A percentile compares a stretch with the other conserved stretches of the same genome.
These are phyloP conservation scores for Uria aalge DNA, from an alignment of 2,113 vertebrate genomes.

Conservation along the genomic window DNA sequence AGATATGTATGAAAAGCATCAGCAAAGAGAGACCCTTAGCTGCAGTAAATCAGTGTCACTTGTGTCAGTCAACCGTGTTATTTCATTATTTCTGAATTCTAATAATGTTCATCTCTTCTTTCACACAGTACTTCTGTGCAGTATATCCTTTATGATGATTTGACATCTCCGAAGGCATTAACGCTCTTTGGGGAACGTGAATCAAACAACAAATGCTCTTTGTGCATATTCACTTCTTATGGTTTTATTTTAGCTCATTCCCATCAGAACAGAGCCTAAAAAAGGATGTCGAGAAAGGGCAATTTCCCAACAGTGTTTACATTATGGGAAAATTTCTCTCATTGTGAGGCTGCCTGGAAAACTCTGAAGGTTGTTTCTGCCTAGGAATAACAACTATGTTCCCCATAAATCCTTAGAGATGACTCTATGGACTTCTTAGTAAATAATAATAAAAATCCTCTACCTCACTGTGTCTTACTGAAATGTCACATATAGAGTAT, in stretches of 20 bases:
- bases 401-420: neutral
- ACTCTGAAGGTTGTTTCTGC: slow-evolving; percentile 2
- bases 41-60: neutral
- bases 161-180: neutral
- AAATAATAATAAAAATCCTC: neutral
- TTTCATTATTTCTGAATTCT: slow-evolving; percentile 23
- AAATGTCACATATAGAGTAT: neutral
- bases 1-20: neutral
- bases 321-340: neutral
- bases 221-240: neutral
- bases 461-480: neutral
- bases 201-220: neutral
- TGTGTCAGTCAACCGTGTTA: neutral
- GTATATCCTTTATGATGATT: neutral
- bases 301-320: neutral
- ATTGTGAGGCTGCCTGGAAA: neutral
- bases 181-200: neutral
- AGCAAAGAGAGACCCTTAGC: neutral
- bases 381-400: neutral
- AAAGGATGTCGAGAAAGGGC: neutral
- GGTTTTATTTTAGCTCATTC: slow-evolving; percentile 6
- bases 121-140: neutral
- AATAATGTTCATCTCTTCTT: neutral
- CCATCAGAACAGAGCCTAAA: neutral
- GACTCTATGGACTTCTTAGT: neutral